These are phyloP conservation scores for Brachypalpus laphriformis DNA, from an alignment of 2,888 invertebrate species.

Conservation along the genomic window DNA sequence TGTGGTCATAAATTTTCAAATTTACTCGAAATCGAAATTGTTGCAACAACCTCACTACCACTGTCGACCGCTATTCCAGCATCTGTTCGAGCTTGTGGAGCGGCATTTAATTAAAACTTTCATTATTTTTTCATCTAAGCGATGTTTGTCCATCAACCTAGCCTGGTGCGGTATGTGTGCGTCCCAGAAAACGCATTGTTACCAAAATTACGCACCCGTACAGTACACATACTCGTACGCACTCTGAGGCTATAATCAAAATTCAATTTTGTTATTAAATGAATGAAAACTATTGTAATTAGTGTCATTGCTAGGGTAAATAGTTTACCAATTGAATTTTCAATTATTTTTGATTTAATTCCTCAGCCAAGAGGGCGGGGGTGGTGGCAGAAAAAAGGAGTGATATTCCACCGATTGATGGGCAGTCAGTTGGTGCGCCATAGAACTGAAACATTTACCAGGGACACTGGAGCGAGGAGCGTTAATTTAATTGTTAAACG, in stretches of 20 bases:
- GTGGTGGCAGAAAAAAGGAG: not conserved
- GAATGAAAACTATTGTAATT: constrained; percentile 63
- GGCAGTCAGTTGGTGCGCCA: not conserved
- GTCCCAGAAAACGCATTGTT: not conserved
- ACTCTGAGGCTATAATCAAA: constrained; percentile 42
- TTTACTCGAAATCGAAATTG: not conserved
- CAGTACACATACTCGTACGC: not conserved
- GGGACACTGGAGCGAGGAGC: not conserved
- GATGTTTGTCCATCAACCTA: not conserved
- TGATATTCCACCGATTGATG: not conserved
- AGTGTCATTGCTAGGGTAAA: constrained; percentile 45
- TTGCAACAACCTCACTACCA: not conserved
- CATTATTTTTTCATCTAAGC: constrained; percentile 21
- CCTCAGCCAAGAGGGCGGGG: not conserved
- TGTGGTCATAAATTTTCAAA: constrained; percentile 1
- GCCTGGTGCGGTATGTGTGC: not conserved
- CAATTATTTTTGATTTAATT: constrained; percentile 62
- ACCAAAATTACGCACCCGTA: not conserved
- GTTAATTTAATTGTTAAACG: constrained; percentile 45
- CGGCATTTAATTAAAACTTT: constrained; percentile 39
- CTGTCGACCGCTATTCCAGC: not conserved
- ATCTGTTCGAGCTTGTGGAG: not conserved
- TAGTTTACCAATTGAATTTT: constrained; percentile 64
- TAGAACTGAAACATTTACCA: not conserved
- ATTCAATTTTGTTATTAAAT: constrained; percentile 56